phyloP scores from a whole-genome alignment of 2,888 invertebrate species.

The Caenorhabditis japonica region DNA sequence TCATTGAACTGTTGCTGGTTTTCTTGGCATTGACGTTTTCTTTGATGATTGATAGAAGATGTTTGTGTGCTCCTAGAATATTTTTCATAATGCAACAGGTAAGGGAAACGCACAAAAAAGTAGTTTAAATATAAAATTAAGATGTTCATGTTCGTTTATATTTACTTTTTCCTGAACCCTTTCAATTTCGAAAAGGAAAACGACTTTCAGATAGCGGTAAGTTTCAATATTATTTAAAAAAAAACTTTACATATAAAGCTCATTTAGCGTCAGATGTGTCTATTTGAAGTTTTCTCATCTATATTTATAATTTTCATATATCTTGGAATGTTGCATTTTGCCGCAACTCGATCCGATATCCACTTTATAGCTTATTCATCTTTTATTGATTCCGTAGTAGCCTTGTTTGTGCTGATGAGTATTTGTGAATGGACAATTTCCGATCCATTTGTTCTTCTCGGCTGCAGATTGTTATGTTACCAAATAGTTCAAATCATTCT shows the following conservation, averaged over 20 bases:
- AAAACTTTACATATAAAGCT: too few relatives aligned
- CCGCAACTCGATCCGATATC: constrained; percentile 21
- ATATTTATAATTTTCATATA: constrained; percentile 13
- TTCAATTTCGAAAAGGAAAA: constrained; percentile 21
- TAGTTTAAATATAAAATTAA: neutral
- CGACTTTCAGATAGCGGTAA: constrained; percentile 17
- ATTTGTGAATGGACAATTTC: constrained; percentile 22
- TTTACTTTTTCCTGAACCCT: constrained; percentile 28
- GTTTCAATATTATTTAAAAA: neutral
- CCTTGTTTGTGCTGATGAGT: constrained; percentile 5
- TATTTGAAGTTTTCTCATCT: constrained; percentile 20
- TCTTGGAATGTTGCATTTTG: constrained; percentile 20
- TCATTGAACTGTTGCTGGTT: constrained; percentile 14
- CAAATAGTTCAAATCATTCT: constrained; percentile 19
- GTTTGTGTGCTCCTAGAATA: constrained; percentile 30
- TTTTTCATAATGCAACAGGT: constrained; percentile 32
- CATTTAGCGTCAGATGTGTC: constrained; percentile 17
- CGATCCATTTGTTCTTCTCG: neutral
- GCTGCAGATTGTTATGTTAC: constrained; percentile 15
- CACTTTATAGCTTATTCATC: constrained; percentile 13
- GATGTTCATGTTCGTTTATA: constrained; percentile 38
- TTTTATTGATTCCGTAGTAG: constrained; percentile 18
- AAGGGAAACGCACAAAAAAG: neutral
- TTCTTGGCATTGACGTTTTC: constrained; percentile 7
- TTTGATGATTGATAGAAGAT: constrained; percentile 17